phyloP scores from a whole-genome alignment of 2,113 vertebrate genomes.

The Mus spicilegus region DNA sequence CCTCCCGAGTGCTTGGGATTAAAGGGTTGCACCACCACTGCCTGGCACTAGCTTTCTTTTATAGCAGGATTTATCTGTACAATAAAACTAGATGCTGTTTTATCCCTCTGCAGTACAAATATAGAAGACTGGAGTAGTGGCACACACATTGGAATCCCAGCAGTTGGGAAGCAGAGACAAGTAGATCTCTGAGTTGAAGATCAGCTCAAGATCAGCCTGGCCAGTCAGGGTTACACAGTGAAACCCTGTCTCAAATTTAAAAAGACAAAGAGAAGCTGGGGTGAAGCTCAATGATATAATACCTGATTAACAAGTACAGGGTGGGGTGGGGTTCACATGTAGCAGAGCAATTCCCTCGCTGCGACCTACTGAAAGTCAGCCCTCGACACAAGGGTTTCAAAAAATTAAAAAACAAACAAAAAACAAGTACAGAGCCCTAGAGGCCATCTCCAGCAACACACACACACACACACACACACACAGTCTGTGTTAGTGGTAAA shows the following conservation, averaged over 20 bases:
- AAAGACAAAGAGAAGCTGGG: neutral
- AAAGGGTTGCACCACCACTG: too few relatives aligned
- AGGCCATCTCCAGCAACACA: neutral
- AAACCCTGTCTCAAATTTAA: neutral
- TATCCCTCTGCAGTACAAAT: neutral
- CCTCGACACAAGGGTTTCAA: too few relatives aligned
- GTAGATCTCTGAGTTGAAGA: neutral
- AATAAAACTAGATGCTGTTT: neutral
- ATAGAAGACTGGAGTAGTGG: neutral
- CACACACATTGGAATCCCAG: neutral
- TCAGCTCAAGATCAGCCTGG: neutral
- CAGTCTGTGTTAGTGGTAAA: neutral
- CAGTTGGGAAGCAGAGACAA: neutral
- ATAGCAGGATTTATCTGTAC: neutral
- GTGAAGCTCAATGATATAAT: neutral
- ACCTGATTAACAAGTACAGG: neutral
- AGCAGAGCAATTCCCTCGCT: too few relatives aligned
- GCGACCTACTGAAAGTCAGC: too few relatives aligned
- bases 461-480: neutral
- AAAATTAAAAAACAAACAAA: too few relatives aligned
- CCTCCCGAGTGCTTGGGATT: too few relatives aligned
- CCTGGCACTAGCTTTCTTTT: neutral
- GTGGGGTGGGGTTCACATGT: too few relatives aligned
- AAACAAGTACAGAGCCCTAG: neutral
- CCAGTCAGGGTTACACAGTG: neutral